A percentile compares a stretch with the other conserved stretches of the same genome.
Evolutionary conservation across 2,113 vertebrate species (phyloP).

Genomic region (Vombatus ursinus): DNA sequence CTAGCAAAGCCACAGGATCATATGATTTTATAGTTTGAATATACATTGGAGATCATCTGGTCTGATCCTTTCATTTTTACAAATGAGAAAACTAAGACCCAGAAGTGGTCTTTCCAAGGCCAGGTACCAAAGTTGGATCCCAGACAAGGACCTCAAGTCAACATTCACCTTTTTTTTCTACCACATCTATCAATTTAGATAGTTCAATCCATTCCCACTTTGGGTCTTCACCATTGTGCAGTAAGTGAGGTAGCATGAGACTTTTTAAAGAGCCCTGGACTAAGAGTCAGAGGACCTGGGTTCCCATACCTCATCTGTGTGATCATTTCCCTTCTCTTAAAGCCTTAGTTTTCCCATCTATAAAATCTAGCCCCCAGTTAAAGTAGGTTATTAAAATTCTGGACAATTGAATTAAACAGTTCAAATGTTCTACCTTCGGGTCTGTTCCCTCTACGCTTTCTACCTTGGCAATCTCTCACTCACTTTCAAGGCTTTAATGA

Average conservation of each 20-base stretch:
- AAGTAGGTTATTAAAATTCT: neutral
- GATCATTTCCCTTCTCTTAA: neutral
- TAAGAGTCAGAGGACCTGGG: neutral
- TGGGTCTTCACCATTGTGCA: neutral
- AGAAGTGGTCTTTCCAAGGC: neutral
- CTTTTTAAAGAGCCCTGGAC: neutral
- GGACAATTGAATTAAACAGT: neutral
- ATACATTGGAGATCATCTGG: neutral
- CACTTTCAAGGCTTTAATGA: neutral
- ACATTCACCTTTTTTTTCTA: neutral
- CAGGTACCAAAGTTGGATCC: neutral
- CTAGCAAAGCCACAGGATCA: neutral
- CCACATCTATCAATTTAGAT: neutral
- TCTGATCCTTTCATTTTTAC: neutral
- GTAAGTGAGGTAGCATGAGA: neutral
- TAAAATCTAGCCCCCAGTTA: neutral
- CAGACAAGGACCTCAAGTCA: neutral
- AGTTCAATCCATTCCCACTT: neutral
- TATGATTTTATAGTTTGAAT: neutral
- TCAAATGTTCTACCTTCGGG: neutral
- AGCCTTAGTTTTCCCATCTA: neutral
- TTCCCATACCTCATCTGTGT: neutral
- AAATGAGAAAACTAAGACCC: neutral
- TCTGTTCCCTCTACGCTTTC: neutral
- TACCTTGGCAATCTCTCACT: neutral